A percentile compares a stretch with the other conserved stretches of the same genome.
Conservation (phyloP, 2,113 vertebrate species). For the Clarias batrachus region DNA sequence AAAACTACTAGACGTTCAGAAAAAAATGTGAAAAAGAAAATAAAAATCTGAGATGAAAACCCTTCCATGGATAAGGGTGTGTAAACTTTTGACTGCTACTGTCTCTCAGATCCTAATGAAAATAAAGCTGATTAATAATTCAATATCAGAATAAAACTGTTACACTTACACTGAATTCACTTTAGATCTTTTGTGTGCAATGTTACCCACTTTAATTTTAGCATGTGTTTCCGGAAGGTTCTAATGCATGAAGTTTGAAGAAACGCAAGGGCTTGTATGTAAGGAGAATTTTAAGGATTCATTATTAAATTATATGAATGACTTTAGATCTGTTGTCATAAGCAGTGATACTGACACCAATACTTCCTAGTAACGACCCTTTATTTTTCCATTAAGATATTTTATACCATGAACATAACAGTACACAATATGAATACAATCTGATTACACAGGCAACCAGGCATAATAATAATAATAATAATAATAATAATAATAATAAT, state of each 20-base stretch:
- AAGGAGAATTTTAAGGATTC: not conserved
- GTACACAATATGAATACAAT: not conserved
- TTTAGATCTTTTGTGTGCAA: constrained; percentile 31
- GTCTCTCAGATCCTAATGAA: not conserved
- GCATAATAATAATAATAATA: not conserved
- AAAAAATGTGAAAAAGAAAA: not conserved
- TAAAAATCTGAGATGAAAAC: not conserved
- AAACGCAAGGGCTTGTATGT: constrained; percentile 55
- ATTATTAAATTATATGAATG: constrained; percentile 6
- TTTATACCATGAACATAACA: not conserved
- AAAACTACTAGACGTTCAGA: not conserved
- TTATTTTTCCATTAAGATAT: not conserved
- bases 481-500: not conserved
- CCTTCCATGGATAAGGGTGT: too few relatives aligned
- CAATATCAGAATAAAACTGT: not conserved
- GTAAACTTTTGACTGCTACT: not conserved
- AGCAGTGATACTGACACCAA: constrained; percentile 1
- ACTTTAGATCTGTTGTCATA: constrained; percentile 19
- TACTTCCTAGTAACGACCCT: constrained; percentile 3
- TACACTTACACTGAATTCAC: not conserved
- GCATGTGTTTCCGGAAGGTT: constrained; percentile 54
- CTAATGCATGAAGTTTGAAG: constrained; percentile 51
- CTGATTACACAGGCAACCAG: not conserved
- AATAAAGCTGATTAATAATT: not conserved
- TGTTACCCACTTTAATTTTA: constrained; percentile 31